Percentiles rank a stretch among this genome's conserved stretches.
phyloP scores from a whole-genome alignment of 2,797 vertebrate genomes.

The Hozukius guyotensis region DNA sequence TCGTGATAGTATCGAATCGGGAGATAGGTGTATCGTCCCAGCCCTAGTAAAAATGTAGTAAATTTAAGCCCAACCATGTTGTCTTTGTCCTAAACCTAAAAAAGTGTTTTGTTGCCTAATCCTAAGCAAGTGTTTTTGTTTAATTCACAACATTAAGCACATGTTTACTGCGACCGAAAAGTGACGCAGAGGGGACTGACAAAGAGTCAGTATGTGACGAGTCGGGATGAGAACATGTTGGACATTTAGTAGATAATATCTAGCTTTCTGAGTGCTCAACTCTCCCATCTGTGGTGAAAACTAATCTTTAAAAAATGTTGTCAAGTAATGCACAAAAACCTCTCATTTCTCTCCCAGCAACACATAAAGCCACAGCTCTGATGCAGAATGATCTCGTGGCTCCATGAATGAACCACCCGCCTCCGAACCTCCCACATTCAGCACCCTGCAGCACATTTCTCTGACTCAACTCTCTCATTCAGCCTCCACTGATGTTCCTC shows the following conservation, averaged over 20 bases:
- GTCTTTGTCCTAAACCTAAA: neutral
- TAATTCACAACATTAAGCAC: neutral
- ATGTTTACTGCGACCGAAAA: no score
- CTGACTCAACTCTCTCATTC: constrained; percentile 74
- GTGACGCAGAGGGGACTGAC: fast-evolving
- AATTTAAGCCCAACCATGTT: neutral
- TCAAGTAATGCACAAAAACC: constrained; percentile 12
- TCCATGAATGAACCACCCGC: constrained; percentile 70
- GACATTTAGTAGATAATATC: constrained; percentile 12
- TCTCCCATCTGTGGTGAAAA: constrained; percentile 36
- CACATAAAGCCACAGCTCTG: constrained; percentile 43
- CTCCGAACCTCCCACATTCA: constrained; percentile 65
- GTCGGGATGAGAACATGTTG: neutral
- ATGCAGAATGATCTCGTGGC: constrained; percentile 37
- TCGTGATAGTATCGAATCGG: neutral
- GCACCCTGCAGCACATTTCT: constrained; percentile 64
- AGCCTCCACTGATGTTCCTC: constrained; percentile 59
- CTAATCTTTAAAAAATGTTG: constrained; percentile 21
- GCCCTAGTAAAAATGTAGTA: neutral
- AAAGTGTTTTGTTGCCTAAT: neutral
- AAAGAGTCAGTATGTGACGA: neutral
- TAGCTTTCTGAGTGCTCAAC: constrained; percentile 8
- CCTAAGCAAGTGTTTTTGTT: neutral
- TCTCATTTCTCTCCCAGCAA: constrained; percentile 24
- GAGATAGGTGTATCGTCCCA: neutral